These are phyloP conservation scores for Acridotheres tristis DNA, from an alignment of 2,797 vertebrate genomes.

Conservation along the genomic window DNA sequence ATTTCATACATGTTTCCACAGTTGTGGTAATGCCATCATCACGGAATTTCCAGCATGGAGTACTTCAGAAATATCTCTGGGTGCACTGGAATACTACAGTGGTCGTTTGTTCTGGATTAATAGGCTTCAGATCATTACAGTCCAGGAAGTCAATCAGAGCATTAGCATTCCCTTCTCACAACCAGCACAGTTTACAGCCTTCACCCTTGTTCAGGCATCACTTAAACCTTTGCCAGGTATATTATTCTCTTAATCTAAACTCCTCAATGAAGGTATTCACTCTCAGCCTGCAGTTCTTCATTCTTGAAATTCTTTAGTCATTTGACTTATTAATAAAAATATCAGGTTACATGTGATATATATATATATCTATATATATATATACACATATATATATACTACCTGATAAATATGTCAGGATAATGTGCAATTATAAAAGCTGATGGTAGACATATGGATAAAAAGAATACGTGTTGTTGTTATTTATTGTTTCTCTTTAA, in stretches of 20 bases:
- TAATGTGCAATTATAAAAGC: background rate
- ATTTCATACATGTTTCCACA: slow-evolving; percentile 23
- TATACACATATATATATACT: no score
- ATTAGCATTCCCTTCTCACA: slow-evolving; percentile 73
- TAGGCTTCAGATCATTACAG: slow-evolving; percentile 68
- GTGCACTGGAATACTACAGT: slow-evolving; percentile 74
- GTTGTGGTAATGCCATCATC: slow-evolving; percentile 3
- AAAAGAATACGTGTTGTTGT: background rate
- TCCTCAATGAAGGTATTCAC: background rate
- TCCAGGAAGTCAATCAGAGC: slow-evolving; percentile 76
- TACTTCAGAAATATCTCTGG: slow-evolving; percentile 71
- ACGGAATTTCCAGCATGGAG: slow-evolving; percentile 74
- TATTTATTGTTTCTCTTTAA: background rate
- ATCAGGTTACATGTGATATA: background rate
- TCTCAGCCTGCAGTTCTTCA: background rate
- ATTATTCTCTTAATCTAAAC: background rate
- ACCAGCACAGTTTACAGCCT: slow-evolving; percentile 65
- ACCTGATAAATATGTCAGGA: background rate
- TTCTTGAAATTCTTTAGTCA: background rate
- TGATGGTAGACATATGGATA: background rate
- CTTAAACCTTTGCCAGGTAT: slow-evolving; percentile 81
- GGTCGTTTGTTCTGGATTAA: slow-evolving; percentile 80
- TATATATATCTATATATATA: no score
- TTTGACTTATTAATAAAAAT: background rate
- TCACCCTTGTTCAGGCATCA: slow-evolving; percentile 73